A percentile compares a stretch with the other conserved stretches of the same genome.
Evolutionary conservation across 2,888 invertebrate genomes (phyloP).

Genomic region (Phyto melanocephala): DNA sequence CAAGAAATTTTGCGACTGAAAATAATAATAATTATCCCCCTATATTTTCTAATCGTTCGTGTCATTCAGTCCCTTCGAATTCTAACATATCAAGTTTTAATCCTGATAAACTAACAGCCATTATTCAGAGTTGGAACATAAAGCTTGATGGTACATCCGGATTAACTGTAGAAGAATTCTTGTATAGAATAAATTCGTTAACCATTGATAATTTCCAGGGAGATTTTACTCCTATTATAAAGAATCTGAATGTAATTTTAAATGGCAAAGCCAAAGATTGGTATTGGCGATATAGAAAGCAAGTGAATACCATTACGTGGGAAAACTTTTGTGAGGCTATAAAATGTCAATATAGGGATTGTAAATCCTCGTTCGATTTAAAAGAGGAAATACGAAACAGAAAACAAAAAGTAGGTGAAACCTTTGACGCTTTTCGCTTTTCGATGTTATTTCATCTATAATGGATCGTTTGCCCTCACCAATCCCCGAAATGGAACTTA

Average conservation of each 20-base stretch:
- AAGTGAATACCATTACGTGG: slow-evolving; percentile 19
- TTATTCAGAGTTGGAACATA: not conserved
- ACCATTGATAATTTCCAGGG: slow-evolving; percentile 31
- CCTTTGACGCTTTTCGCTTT: slow-evolving; percentile 33
- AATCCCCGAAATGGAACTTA: slow-evolving; percentile 13
- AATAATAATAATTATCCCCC: not conserved
- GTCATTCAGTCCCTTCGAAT: not conserved
- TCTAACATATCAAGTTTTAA: not conserved
- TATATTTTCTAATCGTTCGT: not conserved
- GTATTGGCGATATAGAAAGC: slow-evolving; percentile 45
- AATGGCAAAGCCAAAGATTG: slow-evolving; percentile 41
- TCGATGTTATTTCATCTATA: slow-evolving; percentile 12
- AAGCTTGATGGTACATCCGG: slow-evolving; percentile 40
- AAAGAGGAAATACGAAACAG: too few relatives aligned
- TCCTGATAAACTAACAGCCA: slow-evolving; percentile 27
- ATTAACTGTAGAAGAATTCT: slow-evolving; percentile 8
- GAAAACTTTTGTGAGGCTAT: too few relatives aligned
- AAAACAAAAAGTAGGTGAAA: slow-evolving; percentile 29
- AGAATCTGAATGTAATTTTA: slow-evolving; percentile 30
- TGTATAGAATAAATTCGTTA: slow-evolving; percentile 41
- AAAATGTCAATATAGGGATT: slow-evolving; percentile 33
- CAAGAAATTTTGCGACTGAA: not conserved
- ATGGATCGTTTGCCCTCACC: slow-evolving; percentile 35
- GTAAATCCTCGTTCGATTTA: slow-evolving; percentile 39
- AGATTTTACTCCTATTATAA: slow-evolving; percentile 31